Conservation (phyloP, 1,140 invertebrate genomes). For the Drosophila grimshawi region DNA sequence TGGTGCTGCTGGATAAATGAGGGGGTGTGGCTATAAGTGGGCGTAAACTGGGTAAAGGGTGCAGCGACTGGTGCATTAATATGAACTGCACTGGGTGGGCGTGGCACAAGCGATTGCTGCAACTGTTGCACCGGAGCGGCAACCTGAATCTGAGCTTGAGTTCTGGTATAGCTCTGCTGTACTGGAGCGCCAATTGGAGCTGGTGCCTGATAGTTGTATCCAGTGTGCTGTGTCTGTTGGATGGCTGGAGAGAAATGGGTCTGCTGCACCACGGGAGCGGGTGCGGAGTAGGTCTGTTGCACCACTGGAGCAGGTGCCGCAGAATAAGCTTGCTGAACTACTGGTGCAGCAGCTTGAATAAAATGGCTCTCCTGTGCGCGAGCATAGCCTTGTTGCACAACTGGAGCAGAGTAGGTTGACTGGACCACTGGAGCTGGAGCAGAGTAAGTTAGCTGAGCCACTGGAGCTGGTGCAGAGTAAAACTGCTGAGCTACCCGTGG, state of each 20-base stretch:
- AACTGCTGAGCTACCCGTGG: constrained; percentile 33
- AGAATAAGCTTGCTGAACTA: constrained; percentile 30
- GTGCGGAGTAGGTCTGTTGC: constrained; percentile 26
- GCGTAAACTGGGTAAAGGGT: constrained; percentile 36
- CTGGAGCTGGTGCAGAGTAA: constrained; percentile 38
- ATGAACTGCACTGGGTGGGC: constrained; percentile 35
- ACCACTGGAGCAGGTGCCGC: constrained; percentile 33
- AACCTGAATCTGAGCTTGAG: constrained; percentile 1
- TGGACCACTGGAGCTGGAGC: constrained; percentile 33
- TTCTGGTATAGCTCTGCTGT: constrained; percentile 8
- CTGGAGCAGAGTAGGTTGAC: constrained; percentile 16
- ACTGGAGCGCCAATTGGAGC: constrained; percentile 23
- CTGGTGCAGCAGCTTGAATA: constrained; percentile 15
- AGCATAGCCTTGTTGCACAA: constrained; percentile 14
- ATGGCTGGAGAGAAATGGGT: constrained; percentile 17
- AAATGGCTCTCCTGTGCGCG: constrained; percentile 18
- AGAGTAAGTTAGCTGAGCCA: constrained; percentile 24
- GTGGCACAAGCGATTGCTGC: constrained; percentile 62
- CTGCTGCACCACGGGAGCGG: constrained; percentile 36
- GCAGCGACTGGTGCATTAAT: constrained; percentile 20
- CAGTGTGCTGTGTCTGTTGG: constrained; percentile 38
- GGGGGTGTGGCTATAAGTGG: constrained; percentile 31
- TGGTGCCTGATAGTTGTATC: constrained; percentile 48
- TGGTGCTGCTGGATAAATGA: constrained; percentile 21
- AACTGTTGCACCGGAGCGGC: constrained; percentile 39